Evolutionary conservation across 1,140 invertebrate species (phyloP).

Genomic region (Bombus confusus): DNA sequence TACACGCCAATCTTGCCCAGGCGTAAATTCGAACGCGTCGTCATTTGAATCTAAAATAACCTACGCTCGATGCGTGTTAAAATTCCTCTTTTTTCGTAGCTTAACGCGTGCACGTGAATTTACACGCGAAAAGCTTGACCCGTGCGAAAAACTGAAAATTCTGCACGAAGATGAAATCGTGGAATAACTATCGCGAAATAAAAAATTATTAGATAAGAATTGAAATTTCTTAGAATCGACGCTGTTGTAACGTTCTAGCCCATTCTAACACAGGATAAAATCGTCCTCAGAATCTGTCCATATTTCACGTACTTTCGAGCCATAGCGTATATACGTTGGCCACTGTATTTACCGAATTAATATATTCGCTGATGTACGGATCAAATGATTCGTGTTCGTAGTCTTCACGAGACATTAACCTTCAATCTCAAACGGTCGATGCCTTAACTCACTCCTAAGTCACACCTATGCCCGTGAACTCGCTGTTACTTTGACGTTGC

Average conservation of each 20-base stretch:
- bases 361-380: background rate
- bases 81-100: background rate
- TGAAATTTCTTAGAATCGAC: too few relatives aligned
- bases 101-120: background rate
- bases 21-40: background rate
- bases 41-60: conserved; percentile 12
- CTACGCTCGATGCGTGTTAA: background rate
- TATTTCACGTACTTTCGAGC: background rate
- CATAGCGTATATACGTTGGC: background rate
- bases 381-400: background rate
- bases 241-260: too few relatives aligned
- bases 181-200: background rate
- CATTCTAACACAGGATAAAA: too few relatives aligned
- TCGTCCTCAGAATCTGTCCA: too few relatives aligned
- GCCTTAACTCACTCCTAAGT: background rate
- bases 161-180: background rate
- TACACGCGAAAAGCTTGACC: background rate
- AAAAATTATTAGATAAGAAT: background rate
- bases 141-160: background rate
- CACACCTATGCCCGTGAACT: conserved; percentile 11
- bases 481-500: background rate
- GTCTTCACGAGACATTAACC: background rate
- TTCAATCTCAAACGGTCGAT: background rate
- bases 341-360: too few relatives aligned
- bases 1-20: background rate